phyloP scores from a whole-genome alignment of 2,113 vertebrate species.

The Desmodus rotundus region DNA sequence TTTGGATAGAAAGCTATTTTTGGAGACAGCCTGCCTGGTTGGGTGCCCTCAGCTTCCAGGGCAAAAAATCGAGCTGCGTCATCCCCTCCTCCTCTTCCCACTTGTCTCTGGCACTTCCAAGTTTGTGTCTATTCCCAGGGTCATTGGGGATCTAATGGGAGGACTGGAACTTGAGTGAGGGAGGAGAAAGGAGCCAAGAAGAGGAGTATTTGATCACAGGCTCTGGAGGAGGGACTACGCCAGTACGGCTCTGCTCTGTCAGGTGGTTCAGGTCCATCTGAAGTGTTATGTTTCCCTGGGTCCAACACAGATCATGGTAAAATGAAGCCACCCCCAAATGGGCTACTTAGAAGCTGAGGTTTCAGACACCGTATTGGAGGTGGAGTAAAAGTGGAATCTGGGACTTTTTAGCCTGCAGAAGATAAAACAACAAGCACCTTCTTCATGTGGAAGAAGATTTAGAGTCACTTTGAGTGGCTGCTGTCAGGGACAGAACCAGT shows the following conservation, averaged over 20 bases:
- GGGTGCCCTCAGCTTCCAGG: not conserved
- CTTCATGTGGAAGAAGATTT: not conserved
- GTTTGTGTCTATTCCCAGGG: slow-evolving; percentile 11
- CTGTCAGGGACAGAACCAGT: not conserved
- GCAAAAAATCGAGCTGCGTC: not conserved
- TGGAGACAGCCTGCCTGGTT: not conserved
- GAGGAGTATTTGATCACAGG: not conserved
- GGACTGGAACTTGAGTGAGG: not conserved
- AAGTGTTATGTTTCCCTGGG: not conserved
- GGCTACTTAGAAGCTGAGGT: not conserved
- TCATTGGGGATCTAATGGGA: not conserved
- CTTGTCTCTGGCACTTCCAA: not conserved
- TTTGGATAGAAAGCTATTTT: slow-evolving; percentile 26
- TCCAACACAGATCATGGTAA: not conserved
- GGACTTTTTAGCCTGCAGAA: not conserved
- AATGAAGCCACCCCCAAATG: not conserved
- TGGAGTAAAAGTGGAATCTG: not conserved
- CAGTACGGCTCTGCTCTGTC: not conserved
- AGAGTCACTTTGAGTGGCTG: not conserved
- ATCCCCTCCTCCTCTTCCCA: not conserved
- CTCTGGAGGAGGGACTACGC: not conserved
- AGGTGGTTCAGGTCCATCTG: not conserved
- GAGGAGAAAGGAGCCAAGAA: not conserved
- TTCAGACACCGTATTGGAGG: not conserved
- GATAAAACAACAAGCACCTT: not conserved